Evolutionary conservation across 2,113 vertebrate species (phyloP).

Genomic region (Apodemus speciosus): DNA sequence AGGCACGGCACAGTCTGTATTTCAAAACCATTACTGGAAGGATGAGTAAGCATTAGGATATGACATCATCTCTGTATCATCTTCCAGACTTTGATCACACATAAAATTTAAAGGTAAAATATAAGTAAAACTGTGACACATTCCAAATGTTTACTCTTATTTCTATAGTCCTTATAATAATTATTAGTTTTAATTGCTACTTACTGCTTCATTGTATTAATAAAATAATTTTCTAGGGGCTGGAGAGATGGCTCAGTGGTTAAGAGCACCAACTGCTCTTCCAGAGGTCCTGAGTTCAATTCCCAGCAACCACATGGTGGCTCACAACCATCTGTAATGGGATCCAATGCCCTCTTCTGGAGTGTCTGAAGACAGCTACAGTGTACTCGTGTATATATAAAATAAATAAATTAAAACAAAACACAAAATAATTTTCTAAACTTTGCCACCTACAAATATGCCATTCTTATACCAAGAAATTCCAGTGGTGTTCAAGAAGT

Average conservation of each 20-base stretch:
- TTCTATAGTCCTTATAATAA: not conserved
- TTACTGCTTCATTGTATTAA: not conserved
- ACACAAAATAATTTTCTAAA: constrained; percentile 40
- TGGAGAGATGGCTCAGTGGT: too few species aligned
- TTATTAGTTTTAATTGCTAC: constrained; percentile 30
- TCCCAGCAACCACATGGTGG: too few species aligned
- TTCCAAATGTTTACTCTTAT: not conserved
- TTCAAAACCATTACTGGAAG: constrained; percentile 18
- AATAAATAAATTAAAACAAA: too few species aligned
- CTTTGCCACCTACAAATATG: constrained; percentile 12
- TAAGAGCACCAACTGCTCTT: too few species aligned
- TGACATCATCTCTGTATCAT: constrained; percentile 25
- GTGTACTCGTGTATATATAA: too few species aligned
- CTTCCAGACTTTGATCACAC: not conserved
- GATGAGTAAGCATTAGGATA: not conserved
- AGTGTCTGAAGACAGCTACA: too few species aligned
- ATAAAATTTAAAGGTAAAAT: constrained; percentile 2
- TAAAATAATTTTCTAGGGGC: constrained; percentile 26
- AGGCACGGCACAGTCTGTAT: not conserved
- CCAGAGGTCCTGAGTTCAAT: too few species aligned
- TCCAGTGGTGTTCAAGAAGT: not conserved
- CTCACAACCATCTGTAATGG: too few species aligned
- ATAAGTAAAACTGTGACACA: not conserved
- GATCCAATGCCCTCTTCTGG: too few species aligned
- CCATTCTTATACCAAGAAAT: not conserved